Evolutionary conservation across 2,888 invertebrate genomes (phyloP).

Genomic region (Frankliniella intonsa): DNA sequence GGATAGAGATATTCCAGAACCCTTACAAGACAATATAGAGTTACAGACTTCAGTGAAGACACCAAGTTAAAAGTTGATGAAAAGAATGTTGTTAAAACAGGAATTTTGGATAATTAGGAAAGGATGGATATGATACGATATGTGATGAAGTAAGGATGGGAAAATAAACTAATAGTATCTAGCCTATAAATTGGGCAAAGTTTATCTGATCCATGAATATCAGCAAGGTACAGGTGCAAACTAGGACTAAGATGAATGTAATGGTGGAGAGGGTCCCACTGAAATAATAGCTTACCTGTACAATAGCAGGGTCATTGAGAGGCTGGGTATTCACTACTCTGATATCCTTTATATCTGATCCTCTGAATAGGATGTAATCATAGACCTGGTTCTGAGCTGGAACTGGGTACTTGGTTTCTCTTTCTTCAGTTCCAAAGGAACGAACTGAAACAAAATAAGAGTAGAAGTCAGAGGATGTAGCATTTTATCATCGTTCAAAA

Average conservation of each 20-base stretch:
- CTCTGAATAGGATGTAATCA: slow-evolving; percentile 97
- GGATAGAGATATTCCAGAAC: neutral
- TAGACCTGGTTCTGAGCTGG: slow-evolving; percentile 96
- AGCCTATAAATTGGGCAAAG: too few relatives aligned
- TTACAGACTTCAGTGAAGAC: too few relatives aligned
- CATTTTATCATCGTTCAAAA: neutral
- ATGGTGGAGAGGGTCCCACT: neutral
- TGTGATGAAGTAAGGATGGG: too few relatives aligned
- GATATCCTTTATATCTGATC: slow-evolving; percentile 98
- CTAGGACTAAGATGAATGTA: too few relatives aligned
- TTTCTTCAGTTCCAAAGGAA: slow-evolving; percentile 98
- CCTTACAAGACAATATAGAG: too few relatives aligned
- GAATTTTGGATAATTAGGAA: too few relatives aligned
- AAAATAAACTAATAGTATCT: too few relatives aligned
- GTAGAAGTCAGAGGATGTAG: neutral
- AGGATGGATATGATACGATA: too few relatives aligned
- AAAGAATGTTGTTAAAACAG: too few relatives aligned
- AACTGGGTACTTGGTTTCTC: slow-evolving; percentile 91
- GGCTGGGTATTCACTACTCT: slow-evolving; percentile 87
- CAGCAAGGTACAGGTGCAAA: too few relatives aligned
- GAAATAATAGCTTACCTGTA: slow-evolving; percentile 56
- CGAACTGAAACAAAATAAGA: slow-evolving; percentile 65
- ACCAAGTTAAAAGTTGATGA: too few relatives aligned
- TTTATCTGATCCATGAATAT: too few relatives aligned
- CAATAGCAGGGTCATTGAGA: slow-evolving; percentile 97